Conservation (phyloP, 2,797 vertebrate genomes). For the Enteromius anoplus region DNA sequence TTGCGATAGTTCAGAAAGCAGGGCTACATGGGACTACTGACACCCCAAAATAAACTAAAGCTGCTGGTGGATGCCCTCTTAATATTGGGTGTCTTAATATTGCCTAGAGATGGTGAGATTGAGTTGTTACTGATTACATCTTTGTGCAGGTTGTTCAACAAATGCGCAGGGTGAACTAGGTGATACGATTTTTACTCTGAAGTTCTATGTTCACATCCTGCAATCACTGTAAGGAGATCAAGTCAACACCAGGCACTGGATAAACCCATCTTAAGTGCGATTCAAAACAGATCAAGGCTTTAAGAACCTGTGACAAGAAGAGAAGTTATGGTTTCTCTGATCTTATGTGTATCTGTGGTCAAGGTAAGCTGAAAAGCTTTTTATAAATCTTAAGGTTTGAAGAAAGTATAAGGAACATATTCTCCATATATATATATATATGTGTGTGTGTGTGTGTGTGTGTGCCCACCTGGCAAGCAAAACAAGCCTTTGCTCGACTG, state of each 20-base stretch:
- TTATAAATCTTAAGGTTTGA: neutral
- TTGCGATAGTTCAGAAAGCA: neutral
- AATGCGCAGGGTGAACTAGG: slow-evolving; percentile 36
- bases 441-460: too few species aligned
- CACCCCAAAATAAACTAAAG: slow-evolving; percentile 32
- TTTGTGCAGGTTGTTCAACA: slow-evolving; percentile 43
- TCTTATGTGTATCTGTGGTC: slow-evolving; percentile 1
- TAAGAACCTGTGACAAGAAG: slow-evolving; percentile 42
- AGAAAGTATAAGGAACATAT: neutral
- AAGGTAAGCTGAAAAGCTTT: slow-evolving; percentile 37
- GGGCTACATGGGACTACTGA: neutral
- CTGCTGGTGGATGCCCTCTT: slow-evolving; percentile 47
- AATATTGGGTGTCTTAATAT: slow-evolving; percentile 49
- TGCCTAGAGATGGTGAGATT: slow-evolving; percentile 48
- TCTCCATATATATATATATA: too few species aligned
- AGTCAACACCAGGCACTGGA: slow-evolving; percentile 44
- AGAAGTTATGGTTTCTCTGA: slow-evolving; percentile 7
- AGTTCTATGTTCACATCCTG: slow-evolving; percentile 40
- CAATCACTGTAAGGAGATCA: slow-evolving; percentile 61
- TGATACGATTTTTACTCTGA: slow-evolving; percentile 53
- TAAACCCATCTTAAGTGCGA: slow-evolving; percentile 49
- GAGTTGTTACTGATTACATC: slow-evolving; percentile 58
- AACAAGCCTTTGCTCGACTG: too few species aligned
- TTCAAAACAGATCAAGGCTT: slow-evolving; percentile 40
- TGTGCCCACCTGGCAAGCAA: too few species aligned